Conservation (phyloP, 2,113 vertebrate genomes). For the Halichoerus grypus region DNA sequence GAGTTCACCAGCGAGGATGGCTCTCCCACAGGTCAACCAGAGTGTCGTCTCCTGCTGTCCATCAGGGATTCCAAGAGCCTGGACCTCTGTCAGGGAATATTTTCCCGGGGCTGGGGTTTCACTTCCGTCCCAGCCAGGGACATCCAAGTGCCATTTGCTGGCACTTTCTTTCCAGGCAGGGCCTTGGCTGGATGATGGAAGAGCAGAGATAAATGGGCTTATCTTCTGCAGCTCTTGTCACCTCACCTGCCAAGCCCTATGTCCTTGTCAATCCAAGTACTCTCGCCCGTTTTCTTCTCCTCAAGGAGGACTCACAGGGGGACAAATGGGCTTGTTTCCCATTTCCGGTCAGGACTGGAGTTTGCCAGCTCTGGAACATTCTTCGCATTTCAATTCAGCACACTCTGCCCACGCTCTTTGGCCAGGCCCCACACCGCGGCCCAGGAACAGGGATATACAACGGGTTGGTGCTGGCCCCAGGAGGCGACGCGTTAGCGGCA, state of each 20-base stretch:
- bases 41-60: accelerated
- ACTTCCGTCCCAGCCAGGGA: background rate
- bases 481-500: background rate
- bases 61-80: background rate
- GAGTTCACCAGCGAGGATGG: accelerated
- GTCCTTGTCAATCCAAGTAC: background rate
- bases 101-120: too few relatives aligned
- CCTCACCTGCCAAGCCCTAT: background rate
- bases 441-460: background rate
- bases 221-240: background rate
- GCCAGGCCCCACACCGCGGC: background rate
- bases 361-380: background rate
- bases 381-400: background rate
- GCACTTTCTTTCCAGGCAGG: background rate
- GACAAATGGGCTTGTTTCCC: accelerated
- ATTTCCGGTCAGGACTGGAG: background rate
- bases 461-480: background rate
- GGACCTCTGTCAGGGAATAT: accelerated
- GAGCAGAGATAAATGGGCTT: accelerated
- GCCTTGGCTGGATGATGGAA: accelerated
- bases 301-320: accelerated
- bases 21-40: background rate
- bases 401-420: background rate
- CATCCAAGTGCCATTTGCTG: background rate
- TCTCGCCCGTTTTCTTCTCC: background rate